phyloP scores from a whole-genome alignment of 2,113 vertebrate genomes.

The Sterrhoptilus dennistouni region DNA sequence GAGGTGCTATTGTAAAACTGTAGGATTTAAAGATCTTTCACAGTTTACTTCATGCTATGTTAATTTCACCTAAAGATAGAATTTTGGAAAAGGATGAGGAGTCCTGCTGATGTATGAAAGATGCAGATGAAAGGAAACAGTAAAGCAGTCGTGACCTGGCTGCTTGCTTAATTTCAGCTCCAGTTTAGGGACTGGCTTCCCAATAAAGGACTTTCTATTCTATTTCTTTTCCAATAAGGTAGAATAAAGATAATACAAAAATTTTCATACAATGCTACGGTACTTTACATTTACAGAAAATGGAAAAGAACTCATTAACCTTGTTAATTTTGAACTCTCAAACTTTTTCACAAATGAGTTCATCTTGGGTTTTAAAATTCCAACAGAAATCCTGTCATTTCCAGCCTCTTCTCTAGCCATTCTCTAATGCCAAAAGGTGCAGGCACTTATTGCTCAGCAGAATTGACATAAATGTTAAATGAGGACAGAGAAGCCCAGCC shows the following conservation, averaged over 20 bases:
- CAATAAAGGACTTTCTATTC: neutral
- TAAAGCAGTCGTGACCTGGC: neutral
- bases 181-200: neutral
- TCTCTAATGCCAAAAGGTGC: neutral
- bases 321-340: neutral
- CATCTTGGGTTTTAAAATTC: neutral
- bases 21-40: neutral
- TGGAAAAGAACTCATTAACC: neutral
- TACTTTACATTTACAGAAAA: neutral
- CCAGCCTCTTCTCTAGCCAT: neutral
- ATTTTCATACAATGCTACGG: neutral
- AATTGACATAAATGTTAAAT: neutral
- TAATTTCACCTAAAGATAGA: neutral
- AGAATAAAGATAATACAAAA: neutral
- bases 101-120: neutral
- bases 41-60: neutral
- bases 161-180: neutral
- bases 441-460: neutral
- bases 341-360: neutral
- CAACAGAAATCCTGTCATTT: neutral
- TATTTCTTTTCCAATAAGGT: neutral
- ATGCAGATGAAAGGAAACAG: neutral
- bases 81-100: neutral
- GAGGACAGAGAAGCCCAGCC: neutral
- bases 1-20: neutral